A percentile compares a stretch with the other conserved stretches of the same genome.
phyloP scores from a whole-genome alignment of 2,888 invertebrate species.

The Drosophila prostipennis region DNA sequence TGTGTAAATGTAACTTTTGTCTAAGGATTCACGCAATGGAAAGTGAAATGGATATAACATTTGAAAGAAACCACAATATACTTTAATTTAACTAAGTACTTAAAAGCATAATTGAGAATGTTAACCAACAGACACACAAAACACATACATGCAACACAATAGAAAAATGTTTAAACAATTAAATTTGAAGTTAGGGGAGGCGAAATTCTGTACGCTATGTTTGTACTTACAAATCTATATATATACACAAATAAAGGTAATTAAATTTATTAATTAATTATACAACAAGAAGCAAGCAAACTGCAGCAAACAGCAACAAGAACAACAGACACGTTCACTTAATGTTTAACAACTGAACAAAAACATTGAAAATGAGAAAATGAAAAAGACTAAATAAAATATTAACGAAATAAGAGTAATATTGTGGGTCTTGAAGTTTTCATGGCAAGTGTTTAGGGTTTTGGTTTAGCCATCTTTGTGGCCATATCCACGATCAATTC shows the following conservation, averaged over 20 bases:
- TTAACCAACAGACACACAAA: constrained; percentile 16
- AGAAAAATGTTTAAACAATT: constrained; percentile 55
- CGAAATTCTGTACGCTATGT: constrained; percentile 65
- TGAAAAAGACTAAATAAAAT: constrained; percentile 76
- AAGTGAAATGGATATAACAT: constrained; percentile 22
- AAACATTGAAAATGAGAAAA: constrained; percentile 71
- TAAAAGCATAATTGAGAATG: constrained; percentile 17
- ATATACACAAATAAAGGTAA: constrained; percentile 46
- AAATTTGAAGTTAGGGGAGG: constrained; percentile 38
- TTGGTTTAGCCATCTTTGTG: constrained; percentile 37
- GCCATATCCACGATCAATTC: constrained; percentile 79
- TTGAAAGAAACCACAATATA: constrained; percentile 26
- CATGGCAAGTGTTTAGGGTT: neutral
- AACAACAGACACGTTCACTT: constrained; percentile 56
- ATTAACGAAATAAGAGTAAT: constrained; percentile 66
- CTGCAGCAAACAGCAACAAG: constrained; percentile 51
- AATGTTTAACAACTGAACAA: constrained; percentile 56
- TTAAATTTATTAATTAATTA: constrained; percentile 75
- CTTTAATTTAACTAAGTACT: constrained; percentile 39
- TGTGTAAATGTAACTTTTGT: constrained; percentile 65
- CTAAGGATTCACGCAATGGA: constrained; percentile 45
- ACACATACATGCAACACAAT: constrained; percentile 44
- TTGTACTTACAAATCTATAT: constrained; percentile 64
- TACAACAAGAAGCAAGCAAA: constrained; percentile 63
- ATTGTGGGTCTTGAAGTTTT: neutral